Evolutionary conservation across 2,113 vertebrate species (phyloP).

Genomic region (Heterochromis multidens): DNA sequence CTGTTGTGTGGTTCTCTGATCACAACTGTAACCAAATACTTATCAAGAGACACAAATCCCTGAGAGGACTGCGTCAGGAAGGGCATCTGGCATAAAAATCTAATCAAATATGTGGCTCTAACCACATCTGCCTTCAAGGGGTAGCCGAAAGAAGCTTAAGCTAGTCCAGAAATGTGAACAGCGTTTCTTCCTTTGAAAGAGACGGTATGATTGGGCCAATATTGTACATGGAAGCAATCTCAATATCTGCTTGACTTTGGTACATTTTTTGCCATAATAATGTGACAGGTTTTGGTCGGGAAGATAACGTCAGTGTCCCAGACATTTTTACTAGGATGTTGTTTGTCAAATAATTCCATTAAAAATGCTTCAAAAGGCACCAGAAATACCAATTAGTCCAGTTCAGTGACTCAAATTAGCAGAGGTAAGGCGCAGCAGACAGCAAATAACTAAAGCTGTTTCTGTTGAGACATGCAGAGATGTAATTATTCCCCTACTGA

Average conservation of each 20-base stretch:
- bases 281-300: neutral
- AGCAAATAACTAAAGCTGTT: neutral
- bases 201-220: neutral
- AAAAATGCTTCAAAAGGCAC: neutral
- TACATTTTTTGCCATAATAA: rapidly evolving
- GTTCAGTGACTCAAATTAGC: neutral
- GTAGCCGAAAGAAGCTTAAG: neutral
- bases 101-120: neutral
- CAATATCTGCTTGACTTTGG: rapidly evolving
- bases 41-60: neutral
- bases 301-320: neutral
- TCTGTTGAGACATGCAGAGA: neutral
- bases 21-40: neutral
- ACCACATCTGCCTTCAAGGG: neutral
- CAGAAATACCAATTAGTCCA: neutral
- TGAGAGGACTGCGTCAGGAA: neutral
- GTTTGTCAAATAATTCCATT: neutral
- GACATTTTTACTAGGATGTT: neutral
- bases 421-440: neutral
- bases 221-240: neutral
- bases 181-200: rapidly evolving
- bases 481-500: neutral
- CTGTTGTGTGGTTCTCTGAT: neutral
- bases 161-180: neutral
- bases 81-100: neutral